phyloP scores from a whole-genome alignment of 2,113 vertebrate genomes.

The Mohoua ochrocephala region DNA sequence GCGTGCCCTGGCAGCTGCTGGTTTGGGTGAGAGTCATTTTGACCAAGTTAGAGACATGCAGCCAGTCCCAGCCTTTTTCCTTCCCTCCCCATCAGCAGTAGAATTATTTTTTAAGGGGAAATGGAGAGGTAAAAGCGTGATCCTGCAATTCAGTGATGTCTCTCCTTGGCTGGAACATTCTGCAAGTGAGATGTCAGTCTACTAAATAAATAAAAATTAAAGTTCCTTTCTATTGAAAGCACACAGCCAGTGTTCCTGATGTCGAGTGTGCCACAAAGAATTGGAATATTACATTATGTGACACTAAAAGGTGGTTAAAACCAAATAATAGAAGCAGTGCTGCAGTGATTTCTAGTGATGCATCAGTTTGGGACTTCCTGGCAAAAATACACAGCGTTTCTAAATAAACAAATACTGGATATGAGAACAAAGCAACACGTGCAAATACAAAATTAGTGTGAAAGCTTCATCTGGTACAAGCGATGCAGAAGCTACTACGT shows the following conservation, averaged over 20 bases:
- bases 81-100: not conserved
- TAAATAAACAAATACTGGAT: not conserved
- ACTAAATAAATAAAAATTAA: not conserved
- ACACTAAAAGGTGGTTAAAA: not conserved
- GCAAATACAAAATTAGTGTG: not conserved
- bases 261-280: not conserved
- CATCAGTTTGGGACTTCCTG: not conserved
- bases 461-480: not conserved
- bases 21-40: not conserved
- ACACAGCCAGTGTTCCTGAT: not conserved
- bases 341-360: not conserved
- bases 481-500: not conserved
- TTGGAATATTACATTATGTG: not conserved
- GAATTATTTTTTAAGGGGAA: not conserved
- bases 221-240: not conserved
- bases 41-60: not conserved
- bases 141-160: not conserved
- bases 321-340: not conserved
- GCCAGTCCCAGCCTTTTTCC: not conserved
- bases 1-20: rapidly evolving
- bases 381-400: not conserved
- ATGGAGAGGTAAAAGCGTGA: not conserved
- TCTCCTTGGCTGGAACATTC: not conserved
- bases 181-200: not conserved
- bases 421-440: not conserved